Evolutionary conservation across 2,888 invertebrate genomes (phyloP), one percentile per base, ranked within the genome.

Genomic region (Protula sp.): DNA sequence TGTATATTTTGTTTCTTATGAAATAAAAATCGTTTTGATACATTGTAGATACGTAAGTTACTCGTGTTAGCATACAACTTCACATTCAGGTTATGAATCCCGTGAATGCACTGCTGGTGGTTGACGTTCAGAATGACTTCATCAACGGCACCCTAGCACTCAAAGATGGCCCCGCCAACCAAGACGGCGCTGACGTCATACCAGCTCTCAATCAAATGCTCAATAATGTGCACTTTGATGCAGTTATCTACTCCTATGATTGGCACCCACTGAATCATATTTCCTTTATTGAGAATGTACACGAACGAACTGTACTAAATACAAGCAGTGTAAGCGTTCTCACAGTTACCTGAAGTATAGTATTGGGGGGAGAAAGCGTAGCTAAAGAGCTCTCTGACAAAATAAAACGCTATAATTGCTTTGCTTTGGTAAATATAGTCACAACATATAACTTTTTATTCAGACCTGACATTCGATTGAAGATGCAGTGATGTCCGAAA

Each of bases 91-190:
- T 77, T 14, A 62, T 78, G 48, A 70, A 71, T 50, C 78, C 78
- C 29, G 72, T 75, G 28, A 70, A 72, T 24, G 94, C 90, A 28
- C 89, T 98, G 79, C 85, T 98, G 66, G 87, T 97, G 62, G 92
- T 98, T 65, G 97, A 98, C 81, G 94, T 97, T 30, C 97, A 98
- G 84, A 97, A 98, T 82, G 97, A 98, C 84, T 98, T 98, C 83
- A 94, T 98, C 77, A 88, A 89, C 58, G 97, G 97, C 50, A 91
- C 93, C 4, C 86, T 98, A 72, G 90, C 94, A 81, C 90, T 98
- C 77, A 91, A 90, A 82, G 88, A 92, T 76, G 94, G 94, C 81
- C 90, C 91, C 63, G 94, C 94, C 24, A 90, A 91, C n/a, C 76
- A 79, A 58, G 72, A 78, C 57, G 79, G 76, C 2, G 62, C 63